Conservation (phyloP, 2,113 vertebrate genomes). For the Orcinus orca region DNA sequence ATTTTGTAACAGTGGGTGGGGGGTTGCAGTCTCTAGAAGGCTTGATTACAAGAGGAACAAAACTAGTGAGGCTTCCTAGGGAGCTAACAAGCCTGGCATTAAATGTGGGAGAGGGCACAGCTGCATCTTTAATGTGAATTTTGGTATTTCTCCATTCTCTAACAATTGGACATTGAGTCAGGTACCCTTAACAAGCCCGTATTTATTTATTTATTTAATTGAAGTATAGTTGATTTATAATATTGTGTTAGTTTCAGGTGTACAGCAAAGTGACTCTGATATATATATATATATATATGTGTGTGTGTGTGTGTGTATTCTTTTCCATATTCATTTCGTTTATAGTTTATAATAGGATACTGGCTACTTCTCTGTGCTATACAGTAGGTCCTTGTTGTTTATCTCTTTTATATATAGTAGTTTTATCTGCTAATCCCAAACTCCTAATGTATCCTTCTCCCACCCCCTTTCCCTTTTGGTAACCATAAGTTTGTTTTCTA, state of each 20-base stretch:
- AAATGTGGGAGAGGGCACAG: neutral
- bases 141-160: neutral
- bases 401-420: neutral
- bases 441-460: neutral
- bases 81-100: neutral
- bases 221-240: neutral
- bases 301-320: too few relatives aligned
- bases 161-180: neutral
- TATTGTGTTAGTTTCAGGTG: neutral
- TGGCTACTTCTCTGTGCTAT: neutral
- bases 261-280: neutral
- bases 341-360: neutral
- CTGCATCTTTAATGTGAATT: neutral
- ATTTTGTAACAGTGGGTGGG: fast-evolving
- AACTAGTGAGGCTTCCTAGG: neutral
- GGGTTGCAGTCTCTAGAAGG: neutral
- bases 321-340: neutral
- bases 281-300: too few relatives aligned
- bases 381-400: neutral
- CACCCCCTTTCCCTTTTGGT: neutral
- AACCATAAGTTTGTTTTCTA: neutral
- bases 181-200: neutral
- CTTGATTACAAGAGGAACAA: neutral
- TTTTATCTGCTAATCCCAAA: neutral
- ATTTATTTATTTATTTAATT: neutral